Percentiles rank a stretch among this genome's conserved stretches.
Evolutionary conservation across 2,797 vertebrate species (phyloP).

Genomic region (Parauchenoglanis ngamensis): DNA sequence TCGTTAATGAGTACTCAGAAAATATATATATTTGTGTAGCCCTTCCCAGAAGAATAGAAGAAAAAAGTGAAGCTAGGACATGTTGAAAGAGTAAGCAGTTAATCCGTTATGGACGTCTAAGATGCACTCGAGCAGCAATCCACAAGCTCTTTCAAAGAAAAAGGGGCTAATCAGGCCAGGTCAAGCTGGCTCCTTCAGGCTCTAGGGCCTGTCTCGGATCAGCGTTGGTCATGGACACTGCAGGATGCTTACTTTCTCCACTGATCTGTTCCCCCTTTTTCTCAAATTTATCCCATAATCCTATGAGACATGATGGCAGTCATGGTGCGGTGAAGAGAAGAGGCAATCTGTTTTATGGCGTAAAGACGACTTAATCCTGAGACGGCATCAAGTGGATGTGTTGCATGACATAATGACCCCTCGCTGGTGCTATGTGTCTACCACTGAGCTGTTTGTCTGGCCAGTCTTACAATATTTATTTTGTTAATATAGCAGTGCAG

Average conservation of each 20-base stretch:
- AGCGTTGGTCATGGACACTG: slow-evolving; percentile 69
- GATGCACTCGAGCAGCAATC: slow-evolving; percentile 68
- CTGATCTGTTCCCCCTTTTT: slow-evolving; percentile 63
- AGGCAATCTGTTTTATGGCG: slow-evolving; percentile 56
- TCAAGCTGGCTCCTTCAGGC: slow-evolving; percentile 71
- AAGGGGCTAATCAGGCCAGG: slow-evolving; percentile 77
- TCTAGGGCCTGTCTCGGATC: slow-evolving; percentile 61
- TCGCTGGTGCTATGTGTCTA: slow-evolving; percentile 30
- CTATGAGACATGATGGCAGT: slow-evolving; percentile 73
- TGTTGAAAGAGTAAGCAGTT: slow-evolving; percentile 57
- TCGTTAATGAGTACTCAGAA: background rate
- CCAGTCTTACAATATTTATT: background rate
- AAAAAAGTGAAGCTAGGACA: slow-evolving; percentile 18
- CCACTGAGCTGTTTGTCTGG: slow-evolving; percentile 26
- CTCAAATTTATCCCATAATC: slow-evolving; percentile 75
- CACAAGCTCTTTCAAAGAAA: slow-evolving; percentile 72
- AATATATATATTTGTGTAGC: slow-evolving; percentile 6
- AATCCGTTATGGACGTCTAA: slow-evolving; percentile 74
- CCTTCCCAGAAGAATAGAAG: slow-evolving; percentile 14
- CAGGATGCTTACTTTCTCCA: slow-evolving; percentile 63
- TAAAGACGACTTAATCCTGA: slow-evolving; percentile 53
- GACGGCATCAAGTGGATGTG: slow-evolving; percentile 50
- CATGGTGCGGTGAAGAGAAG: slow-evolving; percentile 60
- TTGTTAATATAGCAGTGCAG: background rate
- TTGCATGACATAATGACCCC: slow-evolving; percentile 54